Evolutionary conservation across 2,888 invertebrate genomes (phyloP).

Genomic region (Eulithis testata): DNA sequence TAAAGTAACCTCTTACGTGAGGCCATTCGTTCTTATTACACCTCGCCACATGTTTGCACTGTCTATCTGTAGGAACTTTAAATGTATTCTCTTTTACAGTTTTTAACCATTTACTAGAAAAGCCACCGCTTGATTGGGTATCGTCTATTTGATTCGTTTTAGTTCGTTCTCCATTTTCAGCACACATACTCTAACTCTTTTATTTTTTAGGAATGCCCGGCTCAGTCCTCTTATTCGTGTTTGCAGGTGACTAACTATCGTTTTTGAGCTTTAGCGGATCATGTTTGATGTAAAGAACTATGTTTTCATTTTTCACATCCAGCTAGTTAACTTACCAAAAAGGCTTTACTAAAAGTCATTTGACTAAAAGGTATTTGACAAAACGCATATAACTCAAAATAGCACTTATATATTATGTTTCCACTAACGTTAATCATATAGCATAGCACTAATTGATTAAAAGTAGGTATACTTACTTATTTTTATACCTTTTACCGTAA

Average conservation of each 20-base stretch:
- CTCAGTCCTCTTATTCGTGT: slow-evolving; percentile 17
- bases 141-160: slow-evolving; percentile 28
- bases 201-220: slow-evolving; percentile 21
- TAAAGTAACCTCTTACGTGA: slow-evolving; percentile 48
- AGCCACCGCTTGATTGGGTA: slow-evolving; percentile 22
- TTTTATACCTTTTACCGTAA: slow-evolving; percentile 43
- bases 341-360: no score
- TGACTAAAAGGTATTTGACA: no score
- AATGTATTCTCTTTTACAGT: slow-evolving; percentile 24
- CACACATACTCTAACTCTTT: slow-evolving; percentile 21
- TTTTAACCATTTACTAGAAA: slow-evolving; percentile 37
- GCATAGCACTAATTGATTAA: slow-evolving; percentile 42
- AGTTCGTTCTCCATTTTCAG: slow-evolving; percentile 24
- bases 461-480: slow-evolving; percentile 12
- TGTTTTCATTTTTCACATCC: background rate
- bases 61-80: slow-evolving; percentile 28
- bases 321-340: no score
- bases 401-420: no score
- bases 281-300: slow-evolving; percentile 1
- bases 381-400: no score
- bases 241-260: slow-evolving; percentile 22
- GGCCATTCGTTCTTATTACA: slow-evolving; percentile 51
- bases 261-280: slow-evolving; percentile 18
- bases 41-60: slow-evolving; percentile 34
- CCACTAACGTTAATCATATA: background rate